Conservation (phyloP, 2,888 invertebrate genomes). For the Hedya salicella region DNA sequence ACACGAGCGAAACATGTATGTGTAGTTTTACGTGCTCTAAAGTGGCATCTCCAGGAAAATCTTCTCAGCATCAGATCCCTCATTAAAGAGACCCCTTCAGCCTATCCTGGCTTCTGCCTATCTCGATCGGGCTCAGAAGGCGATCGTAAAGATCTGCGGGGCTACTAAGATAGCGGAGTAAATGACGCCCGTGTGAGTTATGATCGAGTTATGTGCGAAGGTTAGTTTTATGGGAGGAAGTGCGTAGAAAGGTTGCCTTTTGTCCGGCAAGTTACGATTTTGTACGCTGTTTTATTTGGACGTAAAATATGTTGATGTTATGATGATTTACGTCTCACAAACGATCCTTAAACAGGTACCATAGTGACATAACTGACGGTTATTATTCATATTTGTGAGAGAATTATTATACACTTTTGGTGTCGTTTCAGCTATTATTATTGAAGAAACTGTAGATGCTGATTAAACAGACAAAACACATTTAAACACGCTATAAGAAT, state of each 20-base stretch:
- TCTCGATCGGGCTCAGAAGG: conserved; percentile 34
- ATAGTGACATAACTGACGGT: background rate
- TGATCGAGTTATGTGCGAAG: conserved; percentile 40
- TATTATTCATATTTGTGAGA: conserved; percentile 5
- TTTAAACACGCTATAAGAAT: conserved; percentile 41
- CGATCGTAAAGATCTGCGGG: conserved; percentile 41
- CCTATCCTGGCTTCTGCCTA: conserved; percentile 29
- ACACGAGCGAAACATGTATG: conserved; percentile 11
- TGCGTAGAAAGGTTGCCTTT: conserved; percentile 36
- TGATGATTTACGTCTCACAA: conserved; percentile 21
- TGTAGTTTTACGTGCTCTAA: conserved; percentile 20
- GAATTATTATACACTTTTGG: background rate
- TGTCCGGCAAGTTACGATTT: conserved; percentile 36
- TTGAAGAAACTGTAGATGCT: background rate
- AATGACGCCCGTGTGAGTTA: conserved; percentile 39
- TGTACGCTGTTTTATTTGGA: conserved; percentile 3
- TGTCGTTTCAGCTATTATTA: background rate
- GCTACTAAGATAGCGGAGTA: conserved; percentile 40
- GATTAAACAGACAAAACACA: conserved; percentile 28
- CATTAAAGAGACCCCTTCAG: conserved; percentile 56
- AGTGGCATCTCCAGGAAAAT: conserved; percentile 35
- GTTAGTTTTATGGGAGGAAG: conserved; percentile 36
- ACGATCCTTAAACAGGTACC: conserved; percentile 3
- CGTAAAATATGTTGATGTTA: conserved; percentile 12
- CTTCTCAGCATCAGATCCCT: conserved; percentile 55